A percentile compares a stretch with the other conserved stretches of the same genome.
Evolutionary conservation across 2,797 vertebrate species (phyloP).

Genomic region (Clarias laeviceps): DNA sequence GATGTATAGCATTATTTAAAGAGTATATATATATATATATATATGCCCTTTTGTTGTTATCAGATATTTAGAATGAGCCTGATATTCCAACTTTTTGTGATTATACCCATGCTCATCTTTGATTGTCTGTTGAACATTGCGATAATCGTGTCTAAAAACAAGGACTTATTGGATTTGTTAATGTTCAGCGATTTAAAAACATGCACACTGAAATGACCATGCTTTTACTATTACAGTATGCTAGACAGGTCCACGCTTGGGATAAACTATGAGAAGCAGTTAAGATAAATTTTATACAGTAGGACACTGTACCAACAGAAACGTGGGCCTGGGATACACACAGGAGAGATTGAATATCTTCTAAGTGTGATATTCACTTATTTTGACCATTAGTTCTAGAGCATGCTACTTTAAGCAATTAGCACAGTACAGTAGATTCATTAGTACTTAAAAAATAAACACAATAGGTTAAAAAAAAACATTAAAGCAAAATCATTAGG

Average conservation of each 20-base stretch:
- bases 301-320: background rate
- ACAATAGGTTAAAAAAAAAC: background rate
- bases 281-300: background rate
- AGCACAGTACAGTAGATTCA: background rate
- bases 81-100: background rate
- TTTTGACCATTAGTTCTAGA: background rate
- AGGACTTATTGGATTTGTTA: background rate
- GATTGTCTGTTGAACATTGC: background rate
- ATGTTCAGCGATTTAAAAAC: background rate
- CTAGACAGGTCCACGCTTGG: background rate
- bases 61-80: too few relatives aligned
- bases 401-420: background rate
- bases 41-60: background rate
- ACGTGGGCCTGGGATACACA: background rate
- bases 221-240: background rate
- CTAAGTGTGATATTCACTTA: background rate
- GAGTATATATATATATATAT: background rate
- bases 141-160: background rate
- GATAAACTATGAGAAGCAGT: background rate
- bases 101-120: background rate
- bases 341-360: background rate
- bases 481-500: background rate
- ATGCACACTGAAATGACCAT: background rate
- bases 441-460: background rate
- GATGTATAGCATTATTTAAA: background rate